A percentile compares a stretch with the other conserved stretches of the same genome.
phyloP scores from a whole-genome alignment of 2,888 invertebrate species.

The Eilema caniola region DNA sequence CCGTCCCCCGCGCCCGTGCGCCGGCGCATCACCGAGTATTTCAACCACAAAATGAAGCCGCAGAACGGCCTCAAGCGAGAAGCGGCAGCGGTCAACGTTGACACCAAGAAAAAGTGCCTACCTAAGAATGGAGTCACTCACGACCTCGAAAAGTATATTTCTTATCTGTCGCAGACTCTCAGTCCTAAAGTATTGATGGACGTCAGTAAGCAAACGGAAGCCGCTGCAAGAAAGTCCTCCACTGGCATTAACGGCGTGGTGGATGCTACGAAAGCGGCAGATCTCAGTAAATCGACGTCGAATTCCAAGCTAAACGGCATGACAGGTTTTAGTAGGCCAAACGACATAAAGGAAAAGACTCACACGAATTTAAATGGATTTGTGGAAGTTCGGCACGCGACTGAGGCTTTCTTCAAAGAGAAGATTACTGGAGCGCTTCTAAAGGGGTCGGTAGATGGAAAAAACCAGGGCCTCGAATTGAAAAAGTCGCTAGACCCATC shows the following conservation, averaged over 20 bases:
- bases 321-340: slow-evolving; percentile 66
- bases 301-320: slow-evolving; percentile 63
- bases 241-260: slow-evolving; percentile 54
- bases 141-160: slow-evolving; percentile 83
- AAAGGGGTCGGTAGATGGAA: slow-evolving; percentile 71
- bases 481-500: slow-evolving; percentile 71
- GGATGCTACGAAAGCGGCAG: slow-evolving; percentile 59
- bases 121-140: slow-evolving; percentile 81
- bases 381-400: slow-evolving; percentile 68
- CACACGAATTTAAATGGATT: slow-evolving; percentile 76
- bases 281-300: slow-evolving; percentile 64
- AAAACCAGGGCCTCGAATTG: slow-evolving; percentile 63
- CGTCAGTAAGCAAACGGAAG: slow-evolving; percentile 72
- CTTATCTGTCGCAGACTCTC: slow-evolving; percentile 81
- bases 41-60: slow-evolving; percentile 94
- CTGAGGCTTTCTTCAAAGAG: slow-evolving; percentile 67
- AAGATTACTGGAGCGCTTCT: slow-evolving; percentile 60
- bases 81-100: slow-evolving; percentile 63
- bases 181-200: slow-evolving; percentile 82
- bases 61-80: slow-evolving; percentile 85
- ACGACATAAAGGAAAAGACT: slow-evolving; percentile 66
- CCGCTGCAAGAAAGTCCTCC: slow-evolving; percentile 54
- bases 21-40: slow-evolving; percentile 94
- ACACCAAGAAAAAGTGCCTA: slow-evolving; percentile 80
- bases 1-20: slow-evolving; percentile 82